These are phyloP conservation scores for Autographa gamma DNA, from an alignment of 2,888 invertebrate species.

Conservation along the genomic window DNA sequence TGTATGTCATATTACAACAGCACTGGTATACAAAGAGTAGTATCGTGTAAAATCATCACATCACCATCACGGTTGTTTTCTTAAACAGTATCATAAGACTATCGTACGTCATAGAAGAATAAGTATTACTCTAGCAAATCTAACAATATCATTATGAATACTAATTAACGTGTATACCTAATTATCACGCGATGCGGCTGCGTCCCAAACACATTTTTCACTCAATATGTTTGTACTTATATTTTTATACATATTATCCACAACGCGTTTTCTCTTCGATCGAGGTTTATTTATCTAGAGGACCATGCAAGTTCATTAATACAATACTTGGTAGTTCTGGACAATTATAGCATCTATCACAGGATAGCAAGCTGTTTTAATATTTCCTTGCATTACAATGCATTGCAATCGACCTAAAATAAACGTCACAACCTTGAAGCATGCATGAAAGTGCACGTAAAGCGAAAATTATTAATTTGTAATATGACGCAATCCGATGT, in stretches of 20 bases:
- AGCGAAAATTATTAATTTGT: not conserved
- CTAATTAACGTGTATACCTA: not conserved
- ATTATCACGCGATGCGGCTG: not conserved
- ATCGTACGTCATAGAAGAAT: not conserved
- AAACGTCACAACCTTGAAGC: conserved; percentile 25
- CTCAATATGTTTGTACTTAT: conserved; percentile 39
- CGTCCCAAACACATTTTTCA: conserved; percentile 39
- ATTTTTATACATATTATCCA: conserved; percentile 23
- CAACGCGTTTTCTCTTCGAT: conserved; percentile 5
- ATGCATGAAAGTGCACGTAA: not conserved
- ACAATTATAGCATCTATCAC: not conserved
- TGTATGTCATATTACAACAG: not conserved
- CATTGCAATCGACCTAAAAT: conserved; percentile 9
- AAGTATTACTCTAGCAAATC: conserved; percentile 2
- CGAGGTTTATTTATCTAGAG: conserved; percentile 5
- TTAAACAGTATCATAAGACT: not conserved
- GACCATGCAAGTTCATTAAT: conserved; percentile 14
- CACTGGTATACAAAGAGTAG: not conserved
- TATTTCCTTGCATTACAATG: not conserved
- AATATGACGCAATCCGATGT: conserved; percentile 1
- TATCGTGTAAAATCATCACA: conserved; percentile 6
- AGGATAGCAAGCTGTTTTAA: not conserved
- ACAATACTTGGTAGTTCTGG: conserved; percentile 5
- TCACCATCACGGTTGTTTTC: conserved; percentile 1
- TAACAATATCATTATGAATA: conserved; percentile 2